Conservation (phyloP, 2,797 vertebrate species). For the Acipenser transmontanus region DNA sequence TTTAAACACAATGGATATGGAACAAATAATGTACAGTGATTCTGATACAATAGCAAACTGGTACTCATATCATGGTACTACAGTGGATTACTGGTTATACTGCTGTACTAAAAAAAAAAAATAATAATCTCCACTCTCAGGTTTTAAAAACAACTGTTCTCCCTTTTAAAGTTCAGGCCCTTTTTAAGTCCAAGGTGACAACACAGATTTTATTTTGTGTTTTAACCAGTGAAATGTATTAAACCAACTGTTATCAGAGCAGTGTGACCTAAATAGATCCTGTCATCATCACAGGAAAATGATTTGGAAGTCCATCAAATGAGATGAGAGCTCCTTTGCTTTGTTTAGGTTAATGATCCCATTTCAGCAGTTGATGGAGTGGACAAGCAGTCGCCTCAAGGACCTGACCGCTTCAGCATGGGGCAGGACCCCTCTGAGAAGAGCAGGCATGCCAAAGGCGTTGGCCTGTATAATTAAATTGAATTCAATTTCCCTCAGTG, state of each 20-base stretch:
- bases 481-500: constrained; percentile 4
- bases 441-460: not conserved
- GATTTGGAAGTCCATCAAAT: not conserved
- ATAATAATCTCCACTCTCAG: too few relatives aligned
- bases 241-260: too few relatives aligned
- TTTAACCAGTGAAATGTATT: not conserved
- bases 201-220: not conserved
- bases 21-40: too few relatives aligned
- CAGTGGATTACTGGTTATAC: too few relatives aligned
- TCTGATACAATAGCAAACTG: too few relatives aligned
- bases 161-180: too few relatives aligned
- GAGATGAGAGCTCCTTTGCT: not conserved
- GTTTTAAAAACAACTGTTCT: too few relatives aligned
- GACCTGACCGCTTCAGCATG: not conserved
- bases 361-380: constrained; percentile 1
- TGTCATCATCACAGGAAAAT: not conserved
- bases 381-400: constrained; percentile 1
- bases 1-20: too few relatives aligned
- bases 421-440: not conserved
- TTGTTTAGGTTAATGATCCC: constrained; percentile 10
- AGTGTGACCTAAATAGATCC: not conserved
- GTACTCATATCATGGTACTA: too few relatives aligned
- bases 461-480: constrained; percentile 1
- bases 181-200: too few relatives aligned
- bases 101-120: too few relatives aligned